Conservation (phyloP, 2,797 vertebrate species). For the Selene dorsalis region DNA sequence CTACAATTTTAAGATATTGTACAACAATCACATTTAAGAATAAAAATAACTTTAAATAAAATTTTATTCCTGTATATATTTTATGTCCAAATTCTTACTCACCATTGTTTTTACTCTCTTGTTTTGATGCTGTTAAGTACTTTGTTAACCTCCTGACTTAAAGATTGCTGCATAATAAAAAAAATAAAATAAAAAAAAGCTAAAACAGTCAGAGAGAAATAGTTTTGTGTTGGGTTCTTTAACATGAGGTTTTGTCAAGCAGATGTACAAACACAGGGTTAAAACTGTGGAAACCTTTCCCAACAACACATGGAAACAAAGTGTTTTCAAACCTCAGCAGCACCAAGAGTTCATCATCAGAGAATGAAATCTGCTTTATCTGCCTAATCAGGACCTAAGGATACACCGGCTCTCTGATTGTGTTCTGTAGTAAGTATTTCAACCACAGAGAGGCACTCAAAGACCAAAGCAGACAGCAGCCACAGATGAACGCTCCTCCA, state of each 20-base stretch:
- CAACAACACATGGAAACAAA: not conserved
- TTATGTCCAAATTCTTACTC: not conserved
- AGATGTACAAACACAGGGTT: not conserved
- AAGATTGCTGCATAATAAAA: not conserved
- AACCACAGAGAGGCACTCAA: constrained; percentile 74
- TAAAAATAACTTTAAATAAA: not conserved
- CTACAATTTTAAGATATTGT: not conserved
- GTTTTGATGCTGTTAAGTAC: not conserved
- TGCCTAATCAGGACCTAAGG: not conserved
- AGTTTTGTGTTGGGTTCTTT: not conserved
- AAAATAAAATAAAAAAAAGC: not conserved
- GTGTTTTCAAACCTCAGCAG: not conserved
- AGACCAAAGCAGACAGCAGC: constrained; percentile 43
- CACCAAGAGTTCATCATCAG: not conserved
- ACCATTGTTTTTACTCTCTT: not conserved
- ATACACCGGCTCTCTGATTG: not conserved
- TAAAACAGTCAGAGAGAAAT: not conserved
- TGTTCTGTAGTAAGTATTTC: constrained; percentile 54
- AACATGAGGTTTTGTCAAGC: not conserved
- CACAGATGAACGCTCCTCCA: not conserved
- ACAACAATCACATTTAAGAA: not conserved
- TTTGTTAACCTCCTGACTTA: not conserved
- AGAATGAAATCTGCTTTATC: not conserved
- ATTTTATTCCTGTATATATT: not conserved
- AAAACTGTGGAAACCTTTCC: not conserved